These are phyloP conservation scores for Leptinotarsa defecta DNA, from an alignment of 1,140 invertebrate genomes.

Conservation along the genomic window DNA sequence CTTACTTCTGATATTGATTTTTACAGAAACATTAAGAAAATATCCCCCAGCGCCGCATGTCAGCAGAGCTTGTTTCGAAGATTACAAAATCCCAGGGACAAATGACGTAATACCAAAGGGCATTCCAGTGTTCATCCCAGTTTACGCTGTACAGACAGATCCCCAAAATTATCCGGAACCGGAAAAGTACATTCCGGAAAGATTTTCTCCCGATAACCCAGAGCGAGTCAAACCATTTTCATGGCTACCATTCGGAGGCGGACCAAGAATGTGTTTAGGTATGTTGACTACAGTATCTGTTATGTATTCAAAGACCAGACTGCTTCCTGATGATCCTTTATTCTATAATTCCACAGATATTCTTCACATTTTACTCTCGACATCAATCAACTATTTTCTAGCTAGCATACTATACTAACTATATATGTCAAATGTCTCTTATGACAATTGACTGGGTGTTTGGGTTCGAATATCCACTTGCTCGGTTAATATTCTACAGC, in stretches of 20 bases:
- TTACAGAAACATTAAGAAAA: conserved; percentile 58
- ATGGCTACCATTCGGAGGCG: conserved; percentile 63
- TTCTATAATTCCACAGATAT: too few species aligned
- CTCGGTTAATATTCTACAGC: too few species aligned
- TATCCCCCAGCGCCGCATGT: conserved; percentile 56
- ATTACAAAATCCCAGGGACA: conserved; percentile 57
- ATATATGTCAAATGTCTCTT: too few species aligned
- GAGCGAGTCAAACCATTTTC: conserved; percentile 32
- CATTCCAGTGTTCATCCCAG: conserved; percentile 42
- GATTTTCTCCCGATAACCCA: conserved; percentile 56
- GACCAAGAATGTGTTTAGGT: conserved; percentile 65
- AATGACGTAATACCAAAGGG: conserved; percentile 55
- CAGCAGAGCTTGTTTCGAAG: conserved; percentile 50
- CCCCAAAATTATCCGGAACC: conserved; percentile 56
- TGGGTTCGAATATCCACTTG: too few species aligned
- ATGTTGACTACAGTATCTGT: conserved; percentile 17
- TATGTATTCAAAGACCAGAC: too few species aligned
- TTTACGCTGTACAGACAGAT: conserved; percentile 57
- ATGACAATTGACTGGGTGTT: too few species aligned
- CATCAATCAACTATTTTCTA: too few species aligned
- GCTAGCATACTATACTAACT: too few species aligned
- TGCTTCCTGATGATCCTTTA: too few species aligned
- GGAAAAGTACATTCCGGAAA: conserved; percentile 58
- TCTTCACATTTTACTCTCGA: too few species aligned
- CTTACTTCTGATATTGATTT: neutral